Evolutionary conservation across 2,888 invertebrate species (phyloP), one percentile per base, ranked within the genome.

Genomic region (Celastrina argiolus): DNA sequence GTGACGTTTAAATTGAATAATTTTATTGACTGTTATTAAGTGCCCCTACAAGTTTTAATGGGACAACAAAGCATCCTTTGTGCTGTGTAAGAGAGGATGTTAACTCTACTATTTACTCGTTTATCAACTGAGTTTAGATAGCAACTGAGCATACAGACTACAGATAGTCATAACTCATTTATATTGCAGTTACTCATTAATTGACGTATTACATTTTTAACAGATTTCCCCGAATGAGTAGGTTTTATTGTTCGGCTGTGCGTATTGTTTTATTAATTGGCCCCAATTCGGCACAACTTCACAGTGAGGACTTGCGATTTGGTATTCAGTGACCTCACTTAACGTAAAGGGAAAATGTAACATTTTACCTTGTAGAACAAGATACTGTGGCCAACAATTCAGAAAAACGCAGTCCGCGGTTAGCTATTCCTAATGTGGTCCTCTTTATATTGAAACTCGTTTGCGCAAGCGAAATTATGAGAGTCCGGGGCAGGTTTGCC

Each of bases 401-500:
- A 26, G 22, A 26, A 51, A 51, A 51, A 51, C 22, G 51, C 22
- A 51, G 22, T 6, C 39, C 31, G 58, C 16, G 31, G 28, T 59
- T 59, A 45, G 65, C 65, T 22, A 41, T 41, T 58, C 59, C 65
- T 65, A 65, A 65, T 65, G 65, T 58, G 59, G 65, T 65, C 65
- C 58, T 59, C 69, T 70, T 70, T 68, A 70, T 70, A 69, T 84
- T 79, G 78, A 82, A 86, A 85, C 88, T 74, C 78, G 87, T 87
- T 86, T 85, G 77, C 74, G 83, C 78, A 84, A 83, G 84, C 83
- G 84, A 86, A 85, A 85, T 85, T 80, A 81, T 81, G 77, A 78
- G 77, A 12, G 51, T 78, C 78, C 78, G 76, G 81, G 82, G 81
- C 85, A 81, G 87, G 87, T 87, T 85, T 82, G 74, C 84, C 31